These are phyloP conservation scores for Meloidogyne chitwoodi DNA, from an alignment of 1,140 invertebrate genomes.

Conservation along the genomic window DNA sequence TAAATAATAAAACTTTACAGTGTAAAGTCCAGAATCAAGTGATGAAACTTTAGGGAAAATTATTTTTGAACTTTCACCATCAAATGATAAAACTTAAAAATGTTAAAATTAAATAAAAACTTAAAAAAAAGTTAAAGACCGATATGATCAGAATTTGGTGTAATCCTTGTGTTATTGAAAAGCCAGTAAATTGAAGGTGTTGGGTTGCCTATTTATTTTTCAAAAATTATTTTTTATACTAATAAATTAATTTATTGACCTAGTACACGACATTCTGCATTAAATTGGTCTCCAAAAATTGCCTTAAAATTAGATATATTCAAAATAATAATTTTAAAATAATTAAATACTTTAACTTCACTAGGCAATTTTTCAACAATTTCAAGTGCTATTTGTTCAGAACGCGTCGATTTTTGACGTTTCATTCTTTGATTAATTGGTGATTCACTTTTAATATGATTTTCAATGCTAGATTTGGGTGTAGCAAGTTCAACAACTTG, in stretches of 20 bases:
- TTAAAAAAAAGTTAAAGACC: slow-evolving; percentile 38
- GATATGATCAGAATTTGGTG: slow-evolving; percentile 44
- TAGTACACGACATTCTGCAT: background rate
- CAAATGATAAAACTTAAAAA: slow-evolving; percentile 19
- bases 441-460: slow-evolving; percentile 17
- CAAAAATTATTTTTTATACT: background rate
- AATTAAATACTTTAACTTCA: slow-evolving; percentile 27
- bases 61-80: slow-evolving; percentile 65
- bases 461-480: background rate
- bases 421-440: slow-evolving; percentile 33
- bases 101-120: background rate
- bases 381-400: slow-evolving; percentile 42
- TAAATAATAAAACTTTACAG: slow-evolving; percentile 72
- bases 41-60: slow-evolving; percentile 79
- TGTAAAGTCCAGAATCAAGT: slow-evolving; percentile 85
- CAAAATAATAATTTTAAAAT: background rate
- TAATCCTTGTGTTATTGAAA: slow-evolving; percentile 38
- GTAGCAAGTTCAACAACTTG: slow-evolving; percentile 18
- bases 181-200: slow-evolving; percentile 49
- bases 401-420: slow-evolving; percentile 12
- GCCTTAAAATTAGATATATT: background rate
- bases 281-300: background rate
- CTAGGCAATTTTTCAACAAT: slow-evolving; percentile 57
- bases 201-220: slow-evolving; percentile 26
- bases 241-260: background rate